phyloP scores from a whole-genome alignment of 2,888 invertebrate species.

The Archips xylosteana region DNA sequence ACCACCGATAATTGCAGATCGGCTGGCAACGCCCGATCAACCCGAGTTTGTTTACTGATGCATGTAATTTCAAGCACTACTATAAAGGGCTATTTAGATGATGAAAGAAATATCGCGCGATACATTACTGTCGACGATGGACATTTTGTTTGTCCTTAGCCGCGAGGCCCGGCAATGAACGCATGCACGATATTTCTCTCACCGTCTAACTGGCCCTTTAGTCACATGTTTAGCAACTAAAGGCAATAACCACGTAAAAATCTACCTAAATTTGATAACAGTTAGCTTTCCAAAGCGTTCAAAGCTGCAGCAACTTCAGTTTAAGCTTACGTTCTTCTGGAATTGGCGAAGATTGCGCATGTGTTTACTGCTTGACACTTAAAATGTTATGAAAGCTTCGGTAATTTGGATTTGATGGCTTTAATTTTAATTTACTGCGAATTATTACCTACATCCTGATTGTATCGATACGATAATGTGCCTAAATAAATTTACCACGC shows the following conservation, averaged over 20 bases:
- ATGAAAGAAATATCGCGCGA: too few species aligned
- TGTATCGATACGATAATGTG: neutral
- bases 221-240: neutral
- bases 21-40: constrained; percentile 45
- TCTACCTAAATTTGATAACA: too few species aligned
- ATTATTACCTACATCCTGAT: neutral
- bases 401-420: neutral
- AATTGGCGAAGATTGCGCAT: neutral
- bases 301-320: neutral
- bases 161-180: too few species aligned
- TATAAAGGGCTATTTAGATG: neutral
- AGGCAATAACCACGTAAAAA: neutral
- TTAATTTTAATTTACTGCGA: neutral
- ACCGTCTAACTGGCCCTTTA: too few species aligned
- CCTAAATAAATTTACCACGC: too few species aligned
- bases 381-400: constrained; percentile 15
- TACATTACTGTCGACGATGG: too few species aligned
- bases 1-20: constrained; percentile 70
- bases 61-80: constrained; percentile 13
- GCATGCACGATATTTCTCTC: too few species aligned
- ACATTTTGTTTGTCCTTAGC: too few species aligned
- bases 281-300: neutral
- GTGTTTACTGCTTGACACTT: constrained; percentile 20
- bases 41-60: constrained; percentile 45
- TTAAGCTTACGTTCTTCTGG: neutral